Evolutionary conservation across 1,140 invertebrate genomes (phyloP), one percentile per base, ranked within the genome.

Genomic region (Calycopis cecrops): DNA sequence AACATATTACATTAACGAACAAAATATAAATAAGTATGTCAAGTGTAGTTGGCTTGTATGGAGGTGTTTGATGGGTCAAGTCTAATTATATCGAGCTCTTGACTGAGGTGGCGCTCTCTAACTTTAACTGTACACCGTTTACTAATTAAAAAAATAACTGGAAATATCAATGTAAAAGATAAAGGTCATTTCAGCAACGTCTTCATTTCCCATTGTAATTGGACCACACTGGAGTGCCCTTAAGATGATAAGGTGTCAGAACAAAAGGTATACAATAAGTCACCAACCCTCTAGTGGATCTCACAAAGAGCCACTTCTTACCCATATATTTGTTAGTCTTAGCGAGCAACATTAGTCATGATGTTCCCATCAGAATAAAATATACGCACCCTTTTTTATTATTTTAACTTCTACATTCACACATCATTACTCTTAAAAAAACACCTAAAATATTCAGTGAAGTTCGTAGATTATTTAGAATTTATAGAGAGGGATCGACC

Each of bases 231-330:
- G 51, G 38, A 62, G 56, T 57, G 55, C 53, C 53, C 57, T 63
- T 52, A 42, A 55, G 51, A 55, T 49, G 53, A 53, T 53, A 53
- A 38, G 48, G 51, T 38, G 44, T 51, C 59, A 40, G 57, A 61
- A 63, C 56, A 63, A 63, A 59, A 59, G 61, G 61, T 51, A 54
- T 44, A 47, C 54, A 57, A 62, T 62, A 63, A 55, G 61, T 63
- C 57, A 56, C 52, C 53, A 37, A 18, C 14, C 44, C 52, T 48
- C 48, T 10, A 44, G 12, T 1, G 40, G 40, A 9, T 44, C 9
- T 14, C 14, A 44, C 40, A 44, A 44, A 44, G 40, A 44, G 12
- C 14, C 40, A 28, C 21, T 28, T 28, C 21, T 28, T 28, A 37
- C 35, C 11, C 35, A 14, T 44, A 44, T 44, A 44, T 44, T 16